These are phyloP conservation scores for Yponomeuta sedellus DNA, from an alignment of 2,888 invertebrate species.

Conservation along the genomic window DNA sequence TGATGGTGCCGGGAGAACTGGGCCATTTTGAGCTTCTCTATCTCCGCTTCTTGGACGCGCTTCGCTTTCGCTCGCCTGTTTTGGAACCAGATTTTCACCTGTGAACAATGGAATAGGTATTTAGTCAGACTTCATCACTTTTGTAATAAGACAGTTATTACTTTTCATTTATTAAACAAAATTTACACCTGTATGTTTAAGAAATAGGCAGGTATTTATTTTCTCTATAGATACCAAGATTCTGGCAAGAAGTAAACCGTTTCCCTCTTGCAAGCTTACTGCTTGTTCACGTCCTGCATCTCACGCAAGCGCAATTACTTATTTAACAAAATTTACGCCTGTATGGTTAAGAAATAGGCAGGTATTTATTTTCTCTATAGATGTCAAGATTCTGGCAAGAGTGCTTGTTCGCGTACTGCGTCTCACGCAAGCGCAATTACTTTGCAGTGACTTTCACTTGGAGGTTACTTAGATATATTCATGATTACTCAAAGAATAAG, in stretches of 20 bases:
- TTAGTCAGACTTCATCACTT: too few relatives aligned
- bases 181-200: too few relatives aligned
- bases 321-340: too few relatives aligned
- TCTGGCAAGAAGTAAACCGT: constrained; percentile 97
- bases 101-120: constrained; percentile 53
- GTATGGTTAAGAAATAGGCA: too few relatives aligned
- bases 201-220: too few relatives aligned
- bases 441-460: constrained; percentile 97
- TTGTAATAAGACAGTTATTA: too few relatives aligned
- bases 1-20: constrained; percentile 73
- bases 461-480: constrained; percentile 76
- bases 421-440: constrained; percentile 92
- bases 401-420: constrained; percentile 97
- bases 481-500: too few relatives aligned
- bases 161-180: too few relatives aligned
- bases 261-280: constrained; percentile 90
- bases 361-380: constrained; percentile 58
- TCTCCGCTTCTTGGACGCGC: constrained; percentile 97
- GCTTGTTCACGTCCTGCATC: constrained; percentile 97
- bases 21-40: constrained; percentile 95
- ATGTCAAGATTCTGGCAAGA: constrained; percentile 98
- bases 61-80: constrained; percentile 97
- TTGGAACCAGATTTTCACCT: constrained; percentile 95
- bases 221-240: constrained; percentile 89
- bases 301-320: constrained; percentile 90